Conservation (phyloP, 1,140 invertebrate species). For the Brachionus rotundiformis region DNA sequence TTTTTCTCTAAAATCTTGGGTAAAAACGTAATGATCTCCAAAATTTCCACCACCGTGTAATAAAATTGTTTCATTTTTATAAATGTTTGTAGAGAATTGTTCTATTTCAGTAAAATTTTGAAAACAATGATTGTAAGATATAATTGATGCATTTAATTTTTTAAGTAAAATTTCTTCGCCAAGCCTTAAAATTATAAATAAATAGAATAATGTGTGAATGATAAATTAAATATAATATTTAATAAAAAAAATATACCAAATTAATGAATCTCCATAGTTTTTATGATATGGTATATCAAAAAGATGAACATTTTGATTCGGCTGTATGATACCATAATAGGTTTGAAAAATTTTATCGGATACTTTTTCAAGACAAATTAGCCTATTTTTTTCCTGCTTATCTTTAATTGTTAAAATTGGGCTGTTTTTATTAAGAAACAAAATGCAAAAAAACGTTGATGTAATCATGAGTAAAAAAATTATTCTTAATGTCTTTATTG, state of each 20-base stretch:
- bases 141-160: neutral
- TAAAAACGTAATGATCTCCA: neutral
- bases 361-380: neutral
- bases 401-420: neutral
- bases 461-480: neutral
- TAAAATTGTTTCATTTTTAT: neutral
- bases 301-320: neutral
- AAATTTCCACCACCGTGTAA: neutral
- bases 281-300: neutral
- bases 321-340: neutral
- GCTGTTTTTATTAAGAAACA: neutral
- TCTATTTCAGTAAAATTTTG: neutral
- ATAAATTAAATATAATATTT: no score
- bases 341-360: neutral
- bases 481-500: neutral
- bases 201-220: neutral
- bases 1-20: neutral
- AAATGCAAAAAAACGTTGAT: no score
- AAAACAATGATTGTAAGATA: neutral
- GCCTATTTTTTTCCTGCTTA: neutral
- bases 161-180: conserved; percentile 33
- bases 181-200: neutral
- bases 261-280: conserved; percentile 14
- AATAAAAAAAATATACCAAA: neutral
- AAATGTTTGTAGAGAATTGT: neutral